Percentiles rank a stretch among this genome's conserved stretches.
phyloP scores from a whole-genome alignment of 2,113 vertebrate species.

The Aspiorhynchus laticeps region DNA sequence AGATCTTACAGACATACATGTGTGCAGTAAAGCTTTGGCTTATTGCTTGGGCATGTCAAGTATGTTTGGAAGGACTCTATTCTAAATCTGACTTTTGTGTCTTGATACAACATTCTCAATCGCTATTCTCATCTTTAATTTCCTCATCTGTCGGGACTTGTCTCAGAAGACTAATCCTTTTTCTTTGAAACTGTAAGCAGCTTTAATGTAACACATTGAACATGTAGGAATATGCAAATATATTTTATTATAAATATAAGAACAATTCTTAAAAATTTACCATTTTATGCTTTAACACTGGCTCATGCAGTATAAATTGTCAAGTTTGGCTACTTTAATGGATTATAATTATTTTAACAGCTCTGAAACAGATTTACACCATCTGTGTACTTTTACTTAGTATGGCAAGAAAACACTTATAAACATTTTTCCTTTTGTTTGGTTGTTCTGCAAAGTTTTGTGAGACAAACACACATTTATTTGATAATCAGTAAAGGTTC shows the following conservation, averaged over 20 bases:
- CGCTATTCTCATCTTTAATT: background rate
- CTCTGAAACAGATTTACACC: background rate
- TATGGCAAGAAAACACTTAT: background rate
- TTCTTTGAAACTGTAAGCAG: background rate
- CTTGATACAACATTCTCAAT: background rate
- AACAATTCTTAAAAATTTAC: background rate
- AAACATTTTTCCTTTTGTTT: slow-evolving; percentile 1
- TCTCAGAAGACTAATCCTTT: background rate
- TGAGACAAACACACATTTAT: slow-evolving; percentile 2
- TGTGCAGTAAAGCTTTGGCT: slow-evolving; percentile 6
- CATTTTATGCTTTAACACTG: background rate
- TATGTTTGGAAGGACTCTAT: background rate
- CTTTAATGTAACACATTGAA: background rate
- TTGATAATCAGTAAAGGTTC: background rate
- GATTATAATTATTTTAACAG: background rate
- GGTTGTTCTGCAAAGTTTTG: background rate
- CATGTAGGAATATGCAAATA: background rate
- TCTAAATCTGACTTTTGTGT: slow-evolving; percentile 22
- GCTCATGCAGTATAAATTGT: background rate
- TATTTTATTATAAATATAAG: background rate
- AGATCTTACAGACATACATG: background rate
- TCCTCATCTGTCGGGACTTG: background rate
- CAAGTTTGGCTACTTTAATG: background rate
- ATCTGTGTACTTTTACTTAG: background rate
- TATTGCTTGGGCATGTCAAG: background rate